Evolutionary conservation across 1,140 invertebrate genomes (phyloP).

Genomic region (Phortica variegata): DNA sequence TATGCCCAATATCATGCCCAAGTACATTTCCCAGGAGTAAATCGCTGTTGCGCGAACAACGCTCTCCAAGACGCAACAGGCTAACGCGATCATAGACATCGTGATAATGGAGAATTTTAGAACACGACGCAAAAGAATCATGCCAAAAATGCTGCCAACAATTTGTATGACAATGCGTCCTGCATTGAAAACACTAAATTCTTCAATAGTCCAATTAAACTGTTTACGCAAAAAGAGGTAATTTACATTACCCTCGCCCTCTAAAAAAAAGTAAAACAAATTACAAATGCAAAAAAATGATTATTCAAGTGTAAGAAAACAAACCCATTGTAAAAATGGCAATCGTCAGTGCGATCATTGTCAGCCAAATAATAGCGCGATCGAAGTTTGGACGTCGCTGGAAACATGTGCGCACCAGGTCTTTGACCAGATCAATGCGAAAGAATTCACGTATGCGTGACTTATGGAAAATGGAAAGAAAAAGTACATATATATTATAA

Average conservation of each 20-base stretch:
- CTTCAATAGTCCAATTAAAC: conserved; percentile 66
- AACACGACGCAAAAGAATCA: conserved; percentile 60
- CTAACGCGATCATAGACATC: conserved; percentile 41
- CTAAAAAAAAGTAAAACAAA: conserved; percentile 16
- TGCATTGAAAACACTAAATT: conserved; percentile 62
- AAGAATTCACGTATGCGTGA: conserved; percentile 59
- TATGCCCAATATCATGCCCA: conserved; percentile 58
- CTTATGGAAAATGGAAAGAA: conserved; percentile 32
- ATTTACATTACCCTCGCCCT: conserved; percentile 59
- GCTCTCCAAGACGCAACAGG: conserved; percentile 56
- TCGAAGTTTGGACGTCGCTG: conserved; percentile 63
- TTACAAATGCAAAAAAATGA: background rate
- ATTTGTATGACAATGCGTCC: conserved; percentile 58
- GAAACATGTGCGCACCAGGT: conserved; percentile 64
- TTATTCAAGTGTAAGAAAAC: background rate
- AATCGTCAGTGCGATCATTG: conserved; percentile 62
- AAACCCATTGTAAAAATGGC: conserved; percentile 60
- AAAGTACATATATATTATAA: background rate
- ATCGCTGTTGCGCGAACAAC: conserved; percentile 61
- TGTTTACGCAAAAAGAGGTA: conserved; percentile 67
- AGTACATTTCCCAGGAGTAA: conserved; percentile 67
- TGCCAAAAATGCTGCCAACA: conserved; percentile 59
- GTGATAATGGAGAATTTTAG: conserved; percentile 41
- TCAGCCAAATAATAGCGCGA: conserved; percentile 64
- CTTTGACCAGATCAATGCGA: conserved; percentile 62